phyloP scores from a whole-genome alignment of 92 coral and sea anemone genomes.

The Galaxea fascicularis region DNA sequence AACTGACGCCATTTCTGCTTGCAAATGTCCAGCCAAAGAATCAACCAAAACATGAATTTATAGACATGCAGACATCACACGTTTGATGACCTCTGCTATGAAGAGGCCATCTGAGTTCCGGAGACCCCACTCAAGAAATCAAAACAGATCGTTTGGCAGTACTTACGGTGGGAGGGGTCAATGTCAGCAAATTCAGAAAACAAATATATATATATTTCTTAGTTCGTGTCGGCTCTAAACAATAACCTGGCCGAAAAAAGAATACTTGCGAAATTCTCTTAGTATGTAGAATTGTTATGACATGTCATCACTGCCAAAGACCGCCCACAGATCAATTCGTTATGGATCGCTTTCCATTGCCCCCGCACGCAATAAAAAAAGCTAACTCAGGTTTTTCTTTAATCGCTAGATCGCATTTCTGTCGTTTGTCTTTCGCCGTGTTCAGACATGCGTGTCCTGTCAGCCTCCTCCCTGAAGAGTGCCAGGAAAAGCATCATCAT shows the following conservation, averaged over 20 bases:
- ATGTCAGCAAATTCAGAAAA: neutral
- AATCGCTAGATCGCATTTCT: neutral
- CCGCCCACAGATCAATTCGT: conserved; percentile 29
- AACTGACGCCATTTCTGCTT: neutral
- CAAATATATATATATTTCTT: neutral
- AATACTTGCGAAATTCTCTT: neutral
- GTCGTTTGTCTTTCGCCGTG: neutral
- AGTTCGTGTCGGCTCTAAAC: neutral
- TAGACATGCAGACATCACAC: conserved; percentile 10
- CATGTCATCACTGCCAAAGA: conserved; percentile 2
- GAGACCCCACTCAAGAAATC: conserved; percentile 56
- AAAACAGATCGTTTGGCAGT: conserved; percentile 51
- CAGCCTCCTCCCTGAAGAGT: no score
- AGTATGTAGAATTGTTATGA: neutral
- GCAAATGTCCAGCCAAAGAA: neutral
- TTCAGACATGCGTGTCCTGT: neutral
- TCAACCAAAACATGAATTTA: neutral
- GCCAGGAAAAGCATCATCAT: no score
- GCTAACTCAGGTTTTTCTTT: neutral
- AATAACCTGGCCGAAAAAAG: neutral
- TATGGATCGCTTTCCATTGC: conserved; percentile 23
- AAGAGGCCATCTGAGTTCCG: conserved; percentile 39
- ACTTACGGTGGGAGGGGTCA: neutral
- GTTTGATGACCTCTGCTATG: conserved; percentile 2
- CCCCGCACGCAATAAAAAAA: neutral